A percentile compares a stretch with the other conserved stretches of the same genome.
phyloP scores from a whole-genome alignment of 2,797 vertebrate genomes.

The Helarctos malayanus region DNA sequence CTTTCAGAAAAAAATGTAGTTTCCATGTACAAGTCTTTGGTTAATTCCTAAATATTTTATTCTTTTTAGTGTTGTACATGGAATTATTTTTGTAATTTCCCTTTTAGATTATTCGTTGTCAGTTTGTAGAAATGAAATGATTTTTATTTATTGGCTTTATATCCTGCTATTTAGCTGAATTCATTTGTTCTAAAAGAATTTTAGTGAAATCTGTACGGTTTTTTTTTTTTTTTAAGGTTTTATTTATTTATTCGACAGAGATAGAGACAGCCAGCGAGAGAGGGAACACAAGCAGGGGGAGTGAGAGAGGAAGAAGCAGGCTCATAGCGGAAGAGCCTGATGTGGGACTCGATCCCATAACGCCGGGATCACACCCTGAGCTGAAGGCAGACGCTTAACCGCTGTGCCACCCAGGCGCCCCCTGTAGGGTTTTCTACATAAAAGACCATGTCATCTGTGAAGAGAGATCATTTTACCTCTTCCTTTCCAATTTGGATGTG shows the following conservation, averaged over 20 bases:
- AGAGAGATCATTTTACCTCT: background rate
- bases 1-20: background rate
- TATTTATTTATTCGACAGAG: too few relatives aligned
- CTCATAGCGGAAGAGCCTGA: too few relatives aligned
- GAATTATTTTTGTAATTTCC: background rate
- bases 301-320: too few relatives aligned
- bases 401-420: too few relatives aligned
- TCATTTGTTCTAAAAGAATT: background rate
- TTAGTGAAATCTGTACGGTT: background rate
- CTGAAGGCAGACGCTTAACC: too few relatives aligned
- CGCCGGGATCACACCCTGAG: too few relatives aligned
- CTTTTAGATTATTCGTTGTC: background rate
- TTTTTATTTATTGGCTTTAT: background rate
- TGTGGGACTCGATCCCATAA: too few relatives aligned
- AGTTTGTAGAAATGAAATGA: background rate
- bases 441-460: background rate
- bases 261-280: too few relatives aligned
- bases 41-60: background rate
- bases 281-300: too few relatives aligned
- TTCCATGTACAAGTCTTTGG: background rate
- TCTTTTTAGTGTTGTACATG: background rate
- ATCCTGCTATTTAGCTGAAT: background rate
- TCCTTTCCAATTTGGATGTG: background rate
- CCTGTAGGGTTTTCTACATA: background rate
- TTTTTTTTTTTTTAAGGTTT: too few relatives aligned